Percentiles rank a stretch among this genome's conserved stretches.
These are phyloP conservation scores for Ptiloglossa arizonensis DNA, from an alignment of 1,140 invertebrate genomes.

Conservation along the genomic window DNA sequence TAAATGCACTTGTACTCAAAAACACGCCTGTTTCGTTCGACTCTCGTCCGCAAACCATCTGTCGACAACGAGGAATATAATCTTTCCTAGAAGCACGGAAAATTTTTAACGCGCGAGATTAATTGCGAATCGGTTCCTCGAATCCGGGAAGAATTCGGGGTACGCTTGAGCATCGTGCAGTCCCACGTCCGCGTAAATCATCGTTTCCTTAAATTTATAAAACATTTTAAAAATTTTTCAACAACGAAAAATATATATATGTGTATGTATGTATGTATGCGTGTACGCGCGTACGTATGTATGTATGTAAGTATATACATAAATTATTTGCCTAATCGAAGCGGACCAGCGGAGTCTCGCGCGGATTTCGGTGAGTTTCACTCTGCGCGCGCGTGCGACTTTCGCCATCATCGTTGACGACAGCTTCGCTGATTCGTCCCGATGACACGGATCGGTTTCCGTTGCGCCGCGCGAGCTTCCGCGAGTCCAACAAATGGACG, in stretches of 20 bases:
- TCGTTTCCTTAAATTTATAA: constrained; percentile 26
- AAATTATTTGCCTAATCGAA: constrained; percentile 5
- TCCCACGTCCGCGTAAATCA: constrained; percentile 19
- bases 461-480: not conserved
- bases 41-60: not conserved
- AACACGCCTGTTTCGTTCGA: not conserved
- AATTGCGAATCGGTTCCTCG: not conserved
- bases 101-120: constrained; percentile 3
- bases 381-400: not conserved
- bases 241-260: constrained; percentile 44
- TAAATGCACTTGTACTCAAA: constrained; percentile 48
- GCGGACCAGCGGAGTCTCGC: constrained; percentile 18
- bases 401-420: not conserved
- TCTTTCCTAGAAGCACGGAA: constrained; percentile 13
- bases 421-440: not conserved
- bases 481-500: not conserved
- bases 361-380: constrained; percentile 21
- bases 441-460: constrained; percentile 1
- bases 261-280: not conserved
- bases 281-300: not conserved
- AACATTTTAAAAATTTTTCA: constrained; percentile 42
- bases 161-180: constrained; percentile 35
- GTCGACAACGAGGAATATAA: too few species aligned
- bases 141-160: not conserved
- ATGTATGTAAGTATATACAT: not conserved